Percentiles rank a stretch among this genome's conserved stretches.
These are phyloP conservation scores for Amphipoea lucens DNA, from an alignment of 2,888 invertebrate genomes.

Conservation along the genomic window DNA sequence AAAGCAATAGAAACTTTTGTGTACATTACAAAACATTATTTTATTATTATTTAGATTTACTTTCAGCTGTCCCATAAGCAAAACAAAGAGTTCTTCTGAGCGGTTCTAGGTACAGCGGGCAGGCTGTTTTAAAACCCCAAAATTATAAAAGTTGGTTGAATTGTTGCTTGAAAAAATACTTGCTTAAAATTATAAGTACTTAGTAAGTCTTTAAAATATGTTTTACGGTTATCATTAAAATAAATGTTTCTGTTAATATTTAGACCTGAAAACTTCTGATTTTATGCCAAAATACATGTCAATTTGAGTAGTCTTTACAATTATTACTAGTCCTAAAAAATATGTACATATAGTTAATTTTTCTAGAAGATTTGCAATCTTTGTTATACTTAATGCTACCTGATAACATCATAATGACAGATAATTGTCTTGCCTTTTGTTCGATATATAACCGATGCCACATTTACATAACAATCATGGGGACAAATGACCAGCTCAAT, in stretches of 20 bases:
- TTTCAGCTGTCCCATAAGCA: neutral
- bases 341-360: neutral
- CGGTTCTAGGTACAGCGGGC: no score
- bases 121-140: neutral
- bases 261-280: neutral
- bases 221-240: neutral
- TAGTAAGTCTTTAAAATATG: neutral
- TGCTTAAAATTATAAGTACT: neutral
- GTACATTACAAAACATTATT: neutral
- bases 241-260: neutral
- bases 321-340: neutral
- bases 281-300: neutral
- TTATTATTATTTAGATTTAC: neutral
- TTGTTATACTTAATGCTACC: slow-evolving; percentile 38
- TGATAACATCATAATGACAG: slow-evolving; percentile 53
- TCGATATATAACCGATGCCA: slow-evolving; percentile 42
- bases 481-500: slow-evolving; percentile 47
- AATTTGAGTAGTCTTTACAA: neutral
- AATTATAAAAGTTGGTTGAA: neutral
- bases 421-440: slow-evolving; percentile 64
- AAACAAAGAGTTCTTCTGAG: neutral
- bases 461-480: slow-evolving; percentile 62
- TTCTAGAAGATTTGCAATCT: slow-evolving; percentile 20
- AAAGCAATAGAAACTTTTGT: neutral
- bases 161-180: neutral